Percentiles rank a stretch among this genome's conserved stretches.
phyloP scores from a whole-genome alignment of 1,140 invertebrate species.

The Cydia strobilella region DNA sequence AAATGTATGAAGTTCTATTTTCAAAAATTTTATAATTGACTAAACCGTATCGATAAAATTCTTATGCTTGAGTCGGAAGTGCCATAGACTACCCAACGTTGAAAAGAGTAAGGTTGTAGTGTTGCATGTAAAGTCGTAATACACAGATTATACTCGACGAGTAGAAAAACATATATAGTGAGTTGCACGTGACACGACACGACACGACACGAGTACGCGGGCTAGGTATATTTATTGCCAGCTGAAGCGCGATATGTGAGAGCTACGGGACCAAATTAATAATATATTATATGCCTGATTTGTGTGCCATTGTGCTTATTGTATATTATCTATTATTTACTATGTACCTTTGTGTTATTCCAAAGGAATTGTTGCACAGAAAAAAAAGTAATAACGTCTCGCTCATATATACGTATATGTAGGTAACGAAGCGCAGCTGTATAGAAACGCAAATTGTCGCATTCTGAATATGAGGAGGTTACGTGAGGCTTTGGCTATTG shows the following conservation, averaged over 20 bases:
- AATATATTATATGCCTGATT: constrained; percentile 33
- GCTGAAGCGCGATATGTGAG: constrained; percentile 26
- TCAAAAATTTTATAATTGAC: too few species aligned
- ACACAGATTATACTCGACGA: too few species aligned
- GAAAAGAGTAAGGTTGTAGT: too few species aligned
- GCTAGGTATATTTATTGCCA: not conserved
- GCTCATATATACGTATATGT: not conserved
- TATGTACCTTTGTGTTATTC: not conserved
- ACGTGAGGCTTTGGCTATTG: not conserved
- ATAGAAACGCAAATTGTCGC: not conserved
- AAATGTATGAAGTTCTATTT: too few species aligned
- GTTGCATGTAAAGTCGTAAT: too few species aligned
- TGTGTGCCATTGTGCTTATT: constrained; percentile 49
- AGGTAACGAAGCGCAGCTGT: not conserved
- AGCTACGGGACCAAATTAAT: constrained; percentile 59
- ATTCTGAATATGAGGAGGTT: not conserved
- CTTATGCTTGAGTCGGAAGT: too few species aligned
- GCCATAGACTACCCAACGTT: too few species aligned
- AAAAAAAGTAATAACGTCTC: not conserved
- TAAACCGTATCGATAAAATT: too few species aligned
- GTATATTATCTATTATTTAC: not conserved
- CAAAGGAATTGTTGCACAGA: not conserved
- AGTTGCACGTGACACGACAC: too few species aligned
- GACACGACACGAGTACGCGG: constrained; percentile 10
- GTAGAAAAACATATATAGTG: not conserved